Base-by-base conservation (phyloP, 2,797 vertebrate species). In the Anguilla anguilla region DNA sequence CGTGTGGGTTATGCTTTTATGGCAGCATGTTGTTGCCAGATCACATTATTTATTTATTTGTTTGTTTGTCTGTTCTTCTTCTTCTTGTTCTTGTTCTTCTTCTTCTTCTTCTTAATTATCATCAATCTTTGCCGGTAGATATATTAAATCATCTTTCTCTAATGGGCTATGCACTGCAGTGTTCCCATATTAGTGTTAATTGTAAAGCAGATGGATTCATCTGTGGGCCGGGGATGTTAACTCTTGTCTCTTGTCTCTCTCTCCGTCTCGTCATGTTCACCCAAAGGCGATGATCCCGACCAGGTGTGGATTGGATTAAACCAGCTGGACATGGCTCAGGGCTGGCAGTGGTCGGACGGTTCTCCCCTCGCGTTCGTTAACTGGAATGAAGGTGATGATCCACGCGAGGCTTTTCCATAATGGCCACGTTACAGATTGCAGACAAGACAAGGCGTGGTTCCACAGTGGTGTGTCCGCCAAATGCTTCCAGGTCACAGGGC, bases 271-370 rank as follows among this genome's bases (percentile, higher is more conserved):
- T 69, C 15, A 59, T 25, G 53, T 90, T 55, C 91, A 98, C 97
- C 90, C 9, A 3, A 89, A 86, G 83, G 43, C 0, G 94, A 94
- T 83, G 90, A 97, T 69, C 95, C 98, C 0, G 94, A 94, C 86
- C 91, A 92, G 90, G 96, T 99, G 93, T 99, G 98, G 98, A 98
- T 98, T 85, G 98, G 98, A 64, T 95, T 99, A 91, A 98, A 99
- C 93, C 97, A 98, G 61, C 92, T 99, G 82, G 98, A 98, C 15
- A 85, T 92, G 87, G 93, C 95, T 90, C 96, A 97, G 88, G 98
- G 98, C 43, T 99, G 98, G 98, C 98, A 98, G 94, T 99, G 98
- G 98, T 98, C 98, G 6, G 98, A 99, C 81, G 96, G 97, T 87
- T 97, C 95, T 25, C 97, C 98, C 9, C 92, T 99, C 83, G 94